Base-by-base conservation (phyloP, 2,888 invertebrate species). In the Sussaba pulchella region DNA sequence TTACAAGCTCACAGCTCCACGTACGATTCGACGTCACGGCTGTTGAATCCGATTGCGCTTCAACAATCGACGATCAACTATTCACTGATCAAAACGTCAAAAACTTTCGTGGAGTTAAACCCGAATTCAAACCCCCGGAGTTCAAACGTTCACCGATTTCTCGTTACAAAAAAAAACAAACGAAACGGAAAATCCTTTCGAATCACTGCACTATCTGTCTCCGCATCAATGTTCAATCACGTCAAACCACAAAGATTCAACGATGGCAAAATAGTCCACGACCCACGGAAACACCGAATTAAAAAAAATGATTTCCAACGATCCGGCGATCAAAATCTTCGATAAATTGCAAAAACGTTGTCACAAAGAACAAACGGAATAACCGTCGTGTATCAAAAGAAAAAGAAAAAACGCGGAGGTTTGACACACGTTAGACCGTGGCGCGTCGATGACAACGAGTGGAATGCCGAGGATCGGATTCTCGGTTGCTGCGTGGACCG, bases 381-480 rank as follows among this genome's bases (percentile, higher is more conserved):
- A 19, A 24, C 1, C 17, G 57, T 19, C 10, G 17, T 9, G 36
- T 36, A 17, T 31, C 36, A 12, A n/a, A n/a, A n/a, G n/a, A n/a
- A n/a, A n/a, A n/a, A n/a, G n/a, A n/a, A n/a, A n/a, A 54, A 54
- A 41, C 69, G 54, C 41, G 41, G 69, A 52, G 67, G 24, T 52
- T 26, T 69, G 26, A 57, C 43, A 41, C 57, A 26, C 70, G 17
- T 36, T 57, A 82, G 73, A 69, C 47, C 77, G 54, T 57, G 41
- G 73, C 61, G 81, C 82, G 83, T 73, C 67, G 47, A 64, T 81
- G 78, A 70, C 69, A 81, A 72, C 45, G 76, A 81, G 75, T 73
- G 64, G 70, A 81, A 78, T 81, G 76, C 76, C 57, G 72, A 69
- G 61, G 66, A 73, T 26, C 54, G 24, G 17, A 47, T n/a, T 54